Base-by-base conservation (phyloP, 2,888 invertebrate genomes). In the Noctua janthina region DNA sequence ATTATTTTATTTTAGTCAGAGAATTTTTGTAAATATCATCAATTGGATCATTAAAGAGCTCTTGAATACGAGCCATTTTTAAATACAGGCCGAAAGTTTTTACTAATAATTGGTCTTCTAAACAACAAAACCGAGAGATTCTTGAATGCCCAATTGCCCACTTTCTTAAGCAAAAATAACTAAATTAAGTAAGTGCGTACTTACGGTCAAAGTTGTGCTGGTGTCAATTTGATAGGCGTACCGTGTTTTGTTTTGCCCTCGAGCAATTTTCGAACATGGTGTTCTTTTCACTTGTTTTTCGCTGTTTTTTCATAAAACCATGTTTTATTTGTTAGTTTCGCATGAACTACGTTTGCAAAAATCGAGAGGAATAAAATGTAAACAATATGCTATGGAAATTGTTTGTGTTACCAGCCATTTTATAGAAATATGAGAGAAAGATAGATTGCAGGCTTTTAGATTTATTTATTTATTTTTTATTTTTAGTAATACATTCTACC, bases 171-270 rank as follows among this genome's bases (percentile, higher is more conserved):
- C 56, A 86, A 81, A 78, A 83, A 77, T 78, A 89, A 85, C 82
- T 76, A 76, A 85, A 88, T 86, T 88, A 81, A 80, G 78, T 78
- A 75, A 78, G 77, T 74, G 72, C 56, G 67, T 74, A 59, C 74
- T 88, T 87, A 86, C 68, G 71, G 71, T 70, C 74, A 81, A 79
- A 86, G 81, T 88, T 66, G 85, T 72, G 54, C 39, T 46, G 54
- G 84, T 85, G 81, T 85, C 85, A 83, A 87, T 87, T 88, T 81
- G 59, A 78, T 83, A 83, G 35, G 74, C 75, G 69, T 72, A 69
- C 71, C 69, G 67, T 78, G 82, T 86, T 82, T 83, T 84, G 74
- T 85, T 71, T 46, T 46, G 72, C 80, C 83, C 76, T 64, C 62
- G 23, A 83, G 85, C 86, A 54, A 76, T 87, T 85, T 82, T 43